A percentile compares a stretch with the other conserved stretches of the same genome.
Conservation (phyloP, 2,113 vertebrate species). For the Crocuta crocuta region DNA sequence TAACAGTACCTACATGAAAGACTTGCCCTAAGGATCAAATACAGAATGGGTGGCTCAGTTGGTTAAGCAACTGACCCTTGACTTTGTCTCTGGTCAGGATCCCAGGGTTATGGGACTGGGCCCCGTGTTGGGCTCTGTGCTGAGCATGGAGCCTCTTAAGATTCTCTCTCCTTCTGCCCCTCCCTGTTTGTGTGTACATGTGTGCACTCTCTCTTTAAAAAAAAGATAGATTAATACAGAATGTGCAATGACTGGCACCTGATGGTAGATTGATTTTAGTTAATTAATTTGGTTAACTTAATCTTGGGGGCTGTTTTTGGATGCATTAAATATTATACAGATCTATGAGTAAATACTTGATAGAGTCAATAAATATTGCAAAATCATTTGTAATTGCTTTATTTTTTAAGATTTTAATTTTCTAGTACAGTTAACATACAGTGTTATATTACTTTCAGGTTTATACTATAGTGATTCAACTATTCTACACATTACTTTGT, state of each 20-base stretch:
- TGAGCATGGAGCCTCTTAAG: too few species aligned
- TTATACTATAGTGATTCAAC: neutral
- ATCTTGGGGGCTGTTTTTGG: neutral
- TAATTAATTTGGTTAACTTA: neutral
- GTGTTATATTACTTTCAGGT: neutral
- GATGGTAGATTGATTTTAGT: neutral
- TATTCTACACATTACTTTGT: neutral
- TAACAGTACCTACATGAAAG: neutral
- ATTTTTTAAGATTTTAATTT: neutral
- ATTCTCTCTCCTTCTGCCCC: too few species aligned
- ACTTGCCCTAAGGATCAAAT: neutral
- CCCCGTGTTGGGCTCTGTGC: too few species aligned
- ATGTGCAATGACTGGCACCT: neutral
- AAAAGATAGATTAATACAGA: neutral
- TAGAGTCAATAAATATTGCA: neutral
- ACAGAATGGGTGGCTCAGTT: too few species aligned
- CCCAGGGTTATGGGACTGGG: too few species aligned
- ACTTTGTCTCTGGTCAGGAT: too few species aligned
- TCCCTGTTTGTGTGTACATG: too few species aligned
- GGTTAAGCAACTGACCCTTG: too few species aligned
- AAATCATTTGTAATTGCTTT: neutral
- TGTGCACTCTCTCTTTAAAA: too few species aligned
- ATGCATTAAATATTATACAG: neutral
- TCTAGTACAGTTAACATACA: neutral
- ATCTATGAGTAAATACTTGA: neutral